Evolutionary conservation across 2,888 invertebrate species (phyloP).

Genomic region (Spisula solida): DNA sequence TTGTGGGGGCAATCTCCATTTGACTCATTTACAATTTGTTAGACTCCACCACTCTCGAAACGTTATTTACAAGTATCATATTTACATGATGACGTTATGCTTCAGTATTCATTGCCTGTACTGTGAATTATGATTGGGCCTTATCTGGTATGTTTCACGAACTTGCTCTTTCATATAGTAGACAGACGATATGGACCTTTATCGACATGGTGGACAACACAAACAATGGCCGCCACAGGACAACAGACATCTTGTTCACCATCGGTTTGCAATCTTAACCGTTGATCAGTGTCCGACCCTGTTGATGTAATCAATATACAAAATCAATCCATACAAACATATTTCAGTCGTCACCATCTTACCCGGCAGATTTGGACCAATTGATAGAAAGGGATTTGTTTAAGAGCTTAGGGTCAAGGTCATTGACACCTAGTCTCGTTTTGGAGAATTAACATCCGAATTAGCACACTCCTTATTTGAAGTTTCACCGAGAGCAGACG

Average conservation of each 20-base stretch:
- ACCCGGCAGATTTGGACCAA: not conserved
- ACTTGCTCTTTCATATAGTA: not conserved
- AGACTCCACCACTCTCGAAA: too few relatives aligned
- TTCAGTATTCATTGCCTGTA: too few relatives aligned
- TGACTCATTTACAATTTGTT: too few relatives aligned
- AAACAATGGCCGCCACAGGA: conserved; percentile 1
- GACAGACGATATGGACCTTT: not conserved
- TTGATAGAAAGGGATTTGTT: not conserved
- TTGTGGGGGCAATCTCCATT: too few relatives aligned
- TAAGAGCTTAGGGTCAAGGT: not conserved
- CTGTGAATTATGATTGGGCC: not conserved
- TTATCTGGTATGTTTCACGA: not conserved
- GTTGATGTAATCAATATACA: conserved; percentile 2
- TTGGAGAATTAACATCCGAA: not conserved
- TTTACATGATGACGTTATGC: too few relatives aligned
- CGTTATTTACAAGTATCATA: too few relatives aligned
- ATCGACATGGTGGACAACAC: not conserved
- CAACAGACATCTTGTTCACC: not conserved
- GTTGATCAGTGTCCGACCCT: not conserved
- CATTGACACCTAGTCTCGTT: not conserved
- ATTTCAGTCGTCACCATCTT: not conserved
- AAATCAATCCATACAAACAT: not conserved
- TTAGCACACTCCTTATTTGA: not conserved
- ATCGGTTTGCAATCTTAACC: not conserved
- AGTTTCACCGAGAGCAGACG: not conserved